Conservation (phyloP, 2,113 vertebrate genomes). For the Isurus oxyrinchus region DNA sequence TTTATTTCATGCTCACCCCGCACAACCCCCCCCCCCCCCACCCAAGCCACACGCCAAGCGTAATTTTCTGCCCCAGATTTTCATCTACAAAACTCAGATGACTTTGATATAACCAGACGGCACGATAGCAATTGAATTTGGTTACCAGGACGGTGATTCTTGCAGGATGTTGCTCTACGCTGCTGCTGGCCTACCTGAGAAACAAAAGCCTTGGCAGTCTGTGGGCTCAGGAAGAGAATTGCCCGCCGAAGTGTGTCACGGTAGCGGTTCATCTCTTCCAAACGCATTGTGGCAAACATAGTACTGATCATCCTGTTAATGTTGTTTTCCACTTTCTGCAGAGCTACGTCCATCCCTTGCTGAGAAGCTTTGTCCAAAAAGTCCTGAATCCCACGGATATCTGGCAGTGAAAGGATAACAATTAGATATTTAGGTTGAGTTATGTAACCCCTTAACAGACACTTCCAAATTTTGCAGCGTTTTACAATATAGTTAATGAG, state of each 20-base stretch:
- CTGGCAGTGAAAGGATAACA: constrained; percentile 51
- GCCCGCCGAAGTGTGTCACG: constrained; percentile 86
- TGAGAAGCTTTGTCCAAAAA: constrained; percentile 93
- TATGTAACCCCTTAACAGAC: neutral
- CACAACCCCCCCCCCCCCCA: too few relatives aligned
- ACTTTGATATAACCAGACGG: neutral
- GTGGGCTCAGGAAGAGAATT: constrained; percentile 90
- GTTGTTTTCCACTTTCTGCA: constrained; percentile 96
- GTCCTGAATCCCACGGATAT: constrained; percentile 96
- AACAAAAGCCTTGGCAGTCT: constrained; percentile 89
- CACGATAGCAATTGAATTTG: neutral
- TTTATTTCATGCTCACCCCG: too few relatives aligned
- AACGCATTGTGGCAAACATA: constrained; percentile 87
- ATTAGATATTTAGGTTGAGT: constrained; percentile 43
- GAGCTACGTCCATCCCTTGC: constrained; percentile 96
- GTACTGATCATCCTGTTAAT: constrained; percentile 98
- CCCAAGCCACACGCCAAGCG: too few relatives aligned
- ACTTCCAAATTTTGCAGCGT: neutral
- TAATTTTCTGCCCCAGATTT: neutral
- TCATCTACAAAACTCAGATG: neutral
- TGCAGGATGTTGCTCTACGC: neutral
- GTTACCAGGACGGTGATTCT: neutral
- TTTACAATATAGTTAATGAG: neutral
- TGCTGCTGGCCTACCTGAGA: constrained; percentile 69
- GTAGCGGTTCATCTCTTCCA: constrained; percentile 93